Evolutionary conservation across 2,888 invertebrate species (phyloP).

Genomic region (Serrognathus titanus): DNA sequence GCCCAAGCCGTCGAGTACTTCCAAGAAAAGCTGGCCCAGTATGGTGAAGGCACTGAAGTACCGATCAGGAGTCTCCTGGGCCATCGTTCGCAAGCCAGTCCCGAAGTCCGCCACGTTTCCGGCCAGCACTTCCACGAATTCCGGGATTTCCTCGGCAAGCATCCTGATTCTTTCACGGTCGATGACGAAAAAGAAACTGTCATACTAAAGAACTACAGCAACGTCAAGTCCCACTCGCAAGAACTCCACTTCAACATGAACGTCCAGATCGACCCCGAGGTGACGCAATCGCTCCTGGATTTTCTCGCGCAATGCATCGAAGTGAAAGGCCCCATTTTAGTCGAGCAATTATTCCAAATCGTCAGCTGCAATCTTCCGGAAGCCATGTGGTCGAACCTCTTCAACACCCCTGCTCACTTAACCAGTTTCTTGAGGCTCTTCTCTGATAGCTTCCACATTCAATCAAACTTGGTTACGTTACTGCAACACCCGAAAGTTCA

Average conservation of each 20-base stretch:
- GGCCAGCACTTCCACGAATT: slow-evolving; percentile 93
- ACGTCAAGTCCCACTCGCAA: slow-evolving; percentile 53
- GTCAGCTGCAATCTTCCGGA: slow-evolving; percentile 60
- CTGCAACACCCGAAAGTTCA: slow-evolving; percentile 73
- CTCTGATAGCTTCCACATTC: slow-evolving; percentile 89
- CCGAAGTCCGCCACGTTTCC: slow-evolving; percentile 95
- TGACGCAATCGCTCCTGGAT: slow-evolving; percentile 76
- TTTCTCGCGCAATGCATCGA: slow-evolving; percentile 81
- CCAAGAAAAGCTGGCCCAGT: slow-evolving; percentile 89
- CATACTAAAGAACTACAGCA: slow-evolving; percentile 60
- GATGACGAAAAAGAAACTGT: slow-evolving; percentile 78
- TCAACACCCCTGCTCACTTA: slow-evolving; percentile 86
- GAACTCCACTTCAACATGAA: slow-evolving; percentile 69
- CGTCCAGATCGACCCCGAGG: slow-evolving; percentile 76
- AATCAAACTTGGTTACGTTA: slow-evolving; percentile 85
- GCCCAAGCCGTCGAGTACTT: slow-evolving; percentile 98
- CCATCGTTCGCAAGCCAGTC: slow-evolving; percentile 93
- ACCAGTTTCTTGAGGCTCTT: slow-evolving; percentile 89
- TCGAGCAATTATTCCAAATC: slow-evolving; percentile 83
- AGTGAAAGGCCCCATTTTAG: slow-evolving; percentile 69
- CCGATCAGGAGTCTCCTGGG: slow-evolving; percentile 95
- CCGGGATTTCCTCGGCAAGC: slow-evolving; percentile 77
- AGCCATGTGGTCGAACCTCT: slow-evolving; percentile 72
- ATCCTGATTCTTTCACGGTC: slow-evolving; percentile 81
- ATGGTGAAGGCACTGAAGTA: slow-evolving; percentile 93